Evolutionary conservation across 1,140 invertebrate species (phyloP), one percentile per base, ranked within the genome.

Genomic region (Parasteatoda tepidariorum): DNA sequence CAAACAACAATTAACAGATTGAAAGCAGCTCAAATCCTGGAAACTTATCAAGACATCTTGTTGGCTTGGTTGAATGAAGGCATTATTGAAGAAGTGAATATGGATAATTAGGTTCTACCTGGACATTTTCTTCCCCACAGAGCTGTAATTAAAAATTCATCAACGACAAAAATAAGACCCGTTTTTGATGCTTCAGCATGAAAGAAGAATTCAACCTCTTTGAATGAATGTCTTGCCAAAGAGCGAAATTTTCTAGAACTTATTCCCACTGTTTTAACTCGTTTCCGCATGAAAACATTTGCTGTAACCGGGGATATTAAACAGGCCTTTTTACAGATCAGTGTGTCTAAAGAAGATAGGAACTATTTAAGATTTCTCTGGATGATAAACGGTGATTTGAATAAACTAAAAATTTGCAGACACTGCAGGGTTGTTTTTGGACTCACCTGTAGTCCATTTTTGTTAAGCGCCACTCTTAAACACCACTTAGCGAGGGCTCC

Each of bases 11-110:
- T 71, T 18, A 86, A 82, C 24, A 87, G 86, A 83, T 57, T 89
- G 18, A 70, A 85, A 33, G 31, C 22, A 5, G 70, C 74, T n/a
- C 83, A 78, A n/a, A 76, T 86, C 0, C 86, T 79, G 34, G 70
- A 88, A 28, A 74, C 86, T 7, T 89, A 90, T 85, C 61, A 86
- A 73, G 48, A 83, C 30, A 83, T 89, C 18, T 86, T 89, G 28
- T 22, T 86, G 0, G 79, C 85, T 13, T 88, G 88, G 88, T 1
- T 85, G 6, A 64, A 84, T 0, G 81, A 87, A 28, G 85, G 85
- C 83, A 57, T 89, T 84, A 86, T 87, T 89, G n/a, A n/a, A 75
- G 66, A 73, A 57, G 86, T 87, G 34, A 85, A 86, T 24, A 76
- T 84, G 54, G 70, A 85, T 59, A 71, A 86, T 15, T 13, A 13